Conservation (phyloP, 2,797 vertebrate genomes). For the Brotula barbata region DNA sequence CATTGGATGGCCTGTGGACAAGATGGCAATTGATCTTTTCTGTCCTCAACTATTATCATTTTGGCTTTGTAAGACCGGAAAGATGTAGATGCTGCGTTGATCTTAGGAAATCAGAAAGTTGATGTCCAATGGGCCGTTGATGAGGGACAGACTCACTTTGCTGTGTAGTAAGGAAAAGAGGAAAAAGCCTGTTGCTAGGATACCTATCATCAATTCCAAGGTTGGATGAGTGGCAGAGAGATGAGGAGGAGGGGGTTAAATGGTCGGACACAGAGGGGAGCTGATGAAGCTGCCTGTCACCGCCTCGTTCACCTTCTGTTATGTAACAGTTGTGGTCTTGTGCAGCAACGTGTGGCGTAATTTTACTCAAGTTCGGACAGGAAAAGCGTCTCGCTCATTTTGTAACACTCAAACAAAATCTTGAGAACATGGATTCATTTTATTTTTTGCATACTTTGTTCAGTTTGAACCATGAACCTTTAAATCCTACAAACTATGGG, state of each 20-base stretch:
- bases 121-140: conserved; percentile 40
- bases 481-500: no score
- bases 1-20: conserved; percentile 30
- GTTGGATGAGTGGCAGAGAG: not conserved
- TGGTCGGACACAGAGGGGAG: conserved; percentile 5
- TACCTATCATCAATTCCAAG: conserved; percentile 48
- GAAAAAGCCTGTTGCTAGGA: conserved; percentile 61
- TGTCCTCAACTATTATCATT: conserved; percentile 29
- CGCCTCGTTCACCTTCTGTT: conserved; percentile 21
- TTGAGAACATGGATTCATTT: no score
- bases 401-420: not conserved
- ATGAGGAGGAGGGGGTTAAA: conserved; percentile 24
- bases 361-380: not conserved
- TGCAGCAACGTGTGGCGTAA: not conserved
- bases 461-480: no score
- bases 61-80: conserved; percentile 46
- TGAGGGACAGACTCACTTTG: conserved; percentile 43
- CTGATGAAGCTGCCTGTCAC: conserved; percentile 16
- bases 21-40: conserved; percentile 33
- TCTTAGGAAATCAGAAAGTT: conserved; percentile 22
- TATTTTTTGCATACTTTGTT: no score
- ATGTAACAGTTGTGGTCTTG: conserved; percentile 27
- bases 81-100: conserved; percentile 28
- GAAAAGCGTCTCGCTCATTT: not conserved
- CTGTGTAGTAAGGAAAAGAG: conserved; percentile 41